Percentiles rank a stretch among this genome's conserved stretches.
Evolutionary conservation across 2,797 vertebrate genomes (phyloP).

Genomic region (Microchirus variegatus): DNA sequence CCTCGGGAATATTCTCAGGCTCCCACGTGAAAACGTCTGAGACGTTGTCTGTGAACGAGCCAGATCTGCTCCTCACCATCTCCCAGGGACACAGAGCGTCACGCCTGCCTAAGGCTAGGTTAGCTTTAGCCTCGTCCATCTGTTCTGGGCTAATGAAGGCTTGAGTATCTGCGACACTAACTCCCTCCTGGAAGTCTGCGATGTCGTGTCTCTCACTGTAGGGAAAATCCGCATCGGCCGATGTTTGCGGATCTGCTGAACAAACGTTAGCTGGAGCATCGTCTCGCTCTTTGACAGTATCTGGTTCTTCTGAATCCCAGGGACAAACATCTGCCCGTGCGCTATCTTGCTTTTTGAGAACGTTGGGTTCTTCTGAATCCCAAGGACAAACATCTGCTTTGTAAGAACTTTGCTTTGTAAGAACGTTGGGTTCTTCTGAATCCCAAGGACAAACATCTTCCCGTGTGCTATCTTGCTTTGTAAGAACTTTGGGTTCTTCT

Average conservation of each 20-base stretch:
- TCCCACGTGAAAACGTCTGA: conserved; percentile 82
- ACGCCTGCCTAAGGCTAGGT: conserved; percentile 65
- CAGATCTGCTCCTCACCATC: conserved; percentile 36
- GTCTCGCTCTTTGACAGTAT: conserved; percentile 16
- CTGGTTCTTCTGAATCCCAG: conserved; percentile 33
- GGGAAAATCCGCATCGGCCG: conserved; percentile 1
- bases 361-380: conserved; percentile 37
- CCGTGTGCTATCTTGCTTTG: conserved; percentile 13
- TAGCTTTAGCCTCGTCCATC: conserved; percentile 53
- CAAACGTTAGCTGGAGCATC: conserved; percentile 13
- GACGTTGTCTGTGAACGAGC: conserved; percentile 63
- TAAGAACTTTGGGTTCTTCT: not conserved
- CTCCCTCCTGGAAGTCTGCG: conserved; percentile 12
- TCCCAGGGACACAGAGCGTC: conserved; percentile 85
- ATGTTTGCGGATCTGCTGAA: conserved; percentile 26
- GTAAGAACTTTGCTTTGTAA: conserved; percentile 12
- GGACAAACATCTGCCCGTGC: conserved; percentile 6
- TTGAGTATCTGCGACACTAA: conserved; percentile 11
- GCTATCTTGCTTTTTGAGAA: conserved; percentile 34
- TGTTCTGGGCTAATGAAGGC: conserved; percentile 26
- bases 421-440: not conserved
- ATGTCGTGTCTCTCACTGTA: conserved; percentile 25
- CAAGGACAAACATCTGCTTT: conserved; percentile 42
- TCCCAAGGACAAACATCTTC: conserved; percentile 51
- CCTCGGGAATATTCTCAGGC: conserved; percentile 80